Evolutionary conservation across 1,140 invertebrate species (phyloP).

Genomic region (Leptopilina clavipes): DNA sequence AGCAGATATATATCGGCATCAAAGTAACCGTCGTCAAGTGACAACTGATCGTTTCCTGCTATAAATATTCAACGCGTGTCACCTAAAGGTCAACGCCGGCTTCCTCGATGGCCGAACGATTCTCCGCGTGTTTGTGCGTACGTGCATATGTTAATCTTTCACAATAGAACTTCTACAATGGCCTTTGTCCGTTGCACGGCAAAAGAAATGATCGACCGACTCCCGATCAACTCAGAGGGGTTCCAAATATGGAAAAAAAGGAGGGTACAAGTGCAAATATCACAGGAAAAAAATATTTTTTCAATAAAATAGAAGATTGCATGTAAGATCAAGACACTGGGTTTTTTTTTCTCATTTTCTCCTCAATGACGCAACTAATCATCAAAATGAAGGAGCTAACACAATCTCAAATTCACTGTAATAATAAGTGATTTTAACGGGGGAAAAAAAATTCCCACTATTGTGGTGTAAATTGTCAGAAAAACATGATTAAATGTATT

Average conservation of each 20-base stretch:
- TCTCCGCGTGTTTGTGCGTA: conserved; percentile 40
- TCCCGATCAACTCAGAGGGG: conserved; percentile 47
- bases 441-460: no score
- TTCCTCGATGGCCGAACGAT: conserved; percentile 53
- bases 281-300: neutral
- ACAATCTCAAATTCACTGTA: no score
- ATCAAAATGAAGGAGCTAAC: no score
- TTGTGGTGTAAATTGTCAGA: no score
- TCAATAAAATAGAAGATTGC: no score
- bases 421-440: no score
- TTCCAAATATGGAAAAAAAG: neutral
- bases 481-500: no score
- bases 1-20: conserved; percentile 44
- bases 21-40: conserved; percentile 46
- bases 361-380: no score
- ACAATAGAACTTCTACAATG: conserved; percentile 59
- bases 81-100: conserved; percentile 55
- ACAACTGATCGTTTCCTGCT: conserved; percentile 59
- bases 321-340: no score
- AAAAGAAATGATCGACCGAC: conserved; percentile 59
- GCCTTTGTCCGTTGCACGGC: conserved; percentile 59
- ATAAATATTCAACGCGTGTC: conserved; percentile 59
- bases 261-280: conserved; percentile 29
- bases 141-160: conserved; percentile 60
- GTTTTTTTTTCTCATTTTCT: no score